Conservation (phyloP, 2,797 vertebrate species). For the Zenarchopterus dispar region DNA sequence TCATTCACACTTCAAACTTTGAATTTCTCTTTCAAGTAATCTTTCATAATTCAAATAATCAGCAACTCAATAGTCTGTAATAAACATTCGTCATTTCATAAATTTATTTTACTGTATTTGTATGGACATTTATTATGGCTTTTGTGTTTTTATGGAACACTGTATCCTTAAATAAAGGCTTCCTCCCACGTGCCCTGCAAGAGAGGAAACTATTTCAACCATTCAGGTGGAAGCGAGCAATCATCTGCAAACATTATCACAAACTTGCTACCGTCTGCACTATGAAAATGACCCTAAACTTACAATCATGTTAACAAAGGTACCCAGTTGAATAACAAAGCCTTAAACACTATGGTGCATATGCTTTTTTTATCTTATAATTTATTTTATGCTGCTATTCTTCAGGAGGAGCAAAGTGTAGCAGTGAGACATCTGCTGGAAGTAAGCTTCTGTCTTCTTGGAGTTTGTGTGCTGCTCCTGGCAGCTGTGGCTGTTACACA, state of each 20-base stretch:
- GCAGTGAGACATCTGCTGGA: slow-evolving; percentile 76
- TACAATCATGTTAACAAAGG: slow-evolving; percentile 79
- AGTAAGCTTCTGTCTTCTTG: slow-evolving; percentile 71
- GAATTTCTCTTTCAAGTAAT: neutral
- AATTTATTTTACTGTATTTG: neutral
- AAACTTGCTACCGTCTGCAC: slow-evolving; percentile 74
- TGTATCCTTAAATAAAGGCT: slow-evolving; percentile 53
- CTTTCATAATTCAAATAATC: neutral
- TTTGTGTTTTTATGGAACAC: neutral
- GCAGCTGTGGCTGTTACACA: slow-evolving; percentile 62
- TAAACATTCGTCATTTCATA: neutral
- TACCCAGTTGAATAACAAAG: slow-evolving; percentile 38
- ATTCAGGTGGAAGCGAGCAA: slow-evolving; percentile 52
- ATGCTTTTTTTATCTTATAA: neutral
- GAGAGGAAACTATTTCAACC: slow-evolving; percentile 44
- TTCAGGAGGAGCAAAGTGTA: slow-evolving; percentile 74
- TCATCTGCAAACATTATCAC: slow-evolving; percentile 28
- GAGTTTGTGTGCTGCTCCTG: slow-evolving; percentile 75
- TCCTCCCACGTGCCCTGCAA: slow-evolving; percentile 67
- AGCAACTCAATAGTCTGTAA: neutral
- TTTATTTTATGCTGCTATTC: slow-evolving; percentile 4
- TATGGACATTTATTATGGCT: neutral
- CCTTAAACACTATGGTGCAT: neutral
- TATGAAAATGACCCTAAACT: slow-evolving; percentile 74
- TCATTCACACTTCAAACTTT: slow-evolving; percentile 9